Base-by-base conservation (phyloP, 2,797 vertebrate genomes). In the Hephaestus fuliginosus region DNA sequence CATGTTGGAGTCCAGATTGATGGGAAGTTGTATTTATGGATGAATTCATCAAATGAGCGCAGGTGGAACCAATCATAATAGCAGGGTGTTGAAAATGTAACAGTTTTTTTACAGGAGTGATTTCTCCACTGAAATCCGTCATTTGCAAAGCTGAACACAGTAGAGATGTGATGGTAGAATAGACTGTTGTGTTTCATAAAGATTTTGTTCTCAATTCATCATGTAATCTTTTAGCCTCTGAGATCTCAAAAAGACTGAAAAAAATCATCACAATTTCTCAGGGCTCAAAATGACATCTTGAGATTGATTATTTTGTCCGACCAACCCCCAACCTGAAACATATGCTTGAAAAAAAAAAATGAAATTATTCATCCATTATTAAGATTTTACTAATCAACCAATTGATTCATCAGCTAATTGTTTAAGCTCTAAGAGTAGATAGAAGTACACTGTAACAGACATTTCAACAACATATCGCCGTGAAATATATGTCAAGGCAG, bases 21-120 rank as follows among this genome's bases (percentile, higher is more conserved):
- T 86, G n/a, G 60, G 53, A 74, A 71, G 30, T 20, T 80, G 43
- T 85, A 80, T 84, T 86, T 73, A 81, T 80, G 73, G 84, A 75
- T 77, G 70, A 62, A 44, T 82, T 76, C 33, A 75, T 85, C 65
- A 86, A 56, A 70, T 10, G 14, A 67, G 68, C 58, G 74, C 78
- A 80, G 76, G 74, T 83, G 64, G 75, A 88, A 81, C 65, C 28
- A 80, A 75, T 74, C 67, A 57, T 70, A 80, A 81, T 72, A 78
- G 67, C 78, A 82, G 52, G 51, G 39, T 58, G 74, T 52, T 74
- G 44, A 52, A 82, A 39, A 60, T 76, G 58, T 73, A 70, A 76
- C 55, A 13, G 39, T 22, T 39, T 30, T 33, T 33, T 72, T 65
- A 61, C 22, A 73, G 64, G 30, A 81, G 66, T 53, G 30, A 66